Percentiles rank a stretch among this genome's conserved stretches.
Conservation (phyloP, 2,797 vertebrate species). For the Prunella strophiata region DNA sequence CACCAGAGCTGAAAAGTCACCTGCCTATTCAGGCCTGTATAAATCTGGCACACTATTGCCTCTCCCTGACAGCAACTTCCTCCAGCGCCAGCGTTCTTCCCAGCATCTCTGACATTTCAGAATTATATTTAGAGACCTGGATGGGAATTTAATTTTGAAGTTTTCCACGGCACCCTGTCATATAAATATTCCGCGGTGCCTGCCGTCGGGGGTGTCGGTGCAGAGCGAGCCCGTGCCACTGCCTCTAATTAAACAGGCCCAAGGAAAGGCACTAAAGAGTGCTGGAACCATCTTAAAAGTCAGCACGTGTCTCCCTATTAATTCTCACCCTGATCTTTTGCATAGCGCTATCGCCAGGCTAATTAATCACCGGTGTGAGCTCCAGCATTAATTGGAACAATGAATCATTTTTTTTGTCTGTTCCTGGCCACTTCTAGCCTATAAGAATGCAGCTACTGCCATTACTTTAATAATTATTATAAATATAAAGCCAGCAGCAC, state of each 20-base stretch:
- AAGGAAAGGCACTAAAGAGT: constrained; percentile 1
- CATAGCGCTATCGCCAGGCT: background rate
- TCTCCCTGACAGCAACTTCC: background rate
- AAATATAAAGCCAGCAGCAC: constrained; percentile 22
- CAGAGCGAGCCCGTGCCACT: background rate
- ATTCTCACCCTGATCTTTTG: constrained; percentile 48
- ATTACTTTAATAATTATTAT: constrained; percentile 49
- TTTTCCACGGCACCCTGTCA: background rate
- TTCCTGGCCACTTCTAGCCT: constrained; percentile 1
- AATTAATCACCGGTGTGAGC: constrained; percentile 62
- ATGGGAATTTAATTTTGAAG: constrained; percentile 2
- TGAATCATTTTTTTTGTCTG: constrained; percentile 16
- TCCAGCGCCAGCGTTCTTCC: background rate
- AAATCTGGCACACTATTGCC: background rate
- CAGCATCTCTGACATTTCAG: constrained; percentile 31
- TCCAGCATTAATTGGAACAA: constrained; percentile 57
- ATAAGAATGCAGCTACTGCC: background rate
- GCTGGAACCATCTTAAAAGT: constrained; percentile 14
- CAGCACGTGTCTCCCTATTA: constrained; percentile 23
- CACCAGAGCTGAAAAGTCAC: background rate
- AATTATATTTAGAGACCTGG: constrained; percentile 44
- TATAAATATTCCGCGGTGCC: constrained; percentile 21
- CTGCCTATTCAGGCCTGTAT: background rate
- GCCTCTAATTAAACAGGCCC: constrained; percentile 7
- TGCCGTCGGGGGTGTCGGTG: background rate